phyloP scores from a whole-genome alignment of 2,113 vertebrate genomes.

The Scopus umbretta region DNA sequence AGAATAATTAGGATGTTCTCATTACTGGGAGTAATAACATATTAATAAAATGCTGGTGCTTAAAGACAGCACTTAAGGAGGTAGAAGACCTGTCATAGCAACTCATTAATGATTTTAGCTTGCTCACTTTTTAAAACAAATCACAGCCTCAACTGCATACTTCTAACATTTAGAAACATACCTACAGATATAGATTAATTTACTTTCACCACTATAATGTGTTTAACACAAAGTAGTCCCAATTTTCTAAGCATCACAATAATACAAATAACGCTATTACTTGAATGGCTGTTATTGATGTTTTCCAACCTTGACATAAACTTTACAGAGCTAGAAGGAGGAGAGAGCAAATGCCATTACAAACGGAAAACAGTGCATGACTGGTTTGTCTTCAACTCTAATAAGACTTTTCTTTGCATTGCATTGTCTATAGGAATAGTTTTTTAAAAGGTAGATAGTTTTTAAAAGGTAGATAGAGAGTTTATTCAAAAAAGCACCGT shows the following conservation, averaged over 20 bases:
- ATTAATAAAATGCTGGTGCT: background rate
- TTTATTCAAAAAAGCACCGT: background rate
- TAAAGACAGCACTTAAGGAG: background rate
- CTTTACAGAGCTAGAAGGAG: background rate
- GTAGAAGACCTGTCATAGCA: background rate
- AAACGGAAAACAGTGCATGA: background rate
- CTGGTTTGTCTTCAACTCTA: background rate
- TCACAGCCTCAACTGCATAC: background rate
- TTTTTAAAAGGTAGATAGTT: background rate
- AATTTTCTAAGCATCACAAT: background rate
- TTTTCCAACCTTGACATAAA: background rate
- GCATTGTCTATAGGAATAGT: background rate
- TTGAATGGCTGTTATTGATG: background rate
- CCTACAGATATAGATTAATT: background rate
- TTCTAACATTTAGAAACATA: background rate
- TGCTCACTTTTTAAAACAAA: background rate
- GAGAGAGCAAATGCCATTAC: background rate
- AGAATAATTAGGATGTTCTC: background rate
- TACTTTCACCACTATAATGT: background rate
- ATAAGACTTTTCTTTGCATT: background rate
- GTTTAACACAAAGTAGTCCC: background rate
- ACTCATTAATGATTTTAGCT: background rate
- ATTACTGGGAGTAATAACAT: background rate
- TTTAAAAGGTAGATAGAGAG: background rate
- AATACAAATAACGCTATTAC: background rate